These are phyloP conservation scores for Drosophila leonis DNA, from an alignment of 2,888 invertebrate genomes.

Conservation along the genomic window DNA sequence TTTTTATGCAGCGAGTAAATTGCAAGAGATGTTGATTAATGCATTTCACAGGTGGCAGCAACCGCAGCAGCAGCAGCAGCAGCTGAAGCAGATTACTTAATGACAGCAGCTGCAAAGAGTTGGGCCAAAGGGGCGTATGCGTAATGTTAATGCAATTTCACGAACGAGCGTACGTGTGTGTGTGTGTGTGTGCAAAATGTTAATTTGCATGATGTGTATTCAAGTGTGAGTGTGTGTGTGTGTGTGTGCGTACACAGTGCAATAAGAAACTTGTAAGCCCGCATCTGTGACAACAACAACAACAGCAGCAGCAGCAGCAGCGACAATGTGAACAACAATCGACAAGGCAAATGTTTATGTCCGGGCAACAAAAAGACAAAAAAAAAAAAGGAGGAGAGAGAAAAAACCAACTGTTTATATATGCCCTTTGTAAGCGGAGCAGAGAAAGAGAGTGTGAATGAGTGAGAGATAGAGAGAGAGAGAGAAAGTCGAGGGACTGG, in stretches of 20 bases:
- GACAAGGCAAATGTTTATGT: conserved; percentile 45
- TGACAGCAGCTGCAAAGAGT: conserved; percentile 41
- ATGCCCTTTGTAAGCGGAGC: conserved; percentile 49
- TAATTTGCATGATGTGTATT: conserved; percentile 46
- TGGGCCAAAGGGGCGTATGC: conserved; percentile 55
- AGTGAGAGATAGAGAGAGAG: neutral
- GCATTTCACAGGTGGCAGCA: conserved; percentile 63
- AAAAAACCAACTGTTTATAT: conserved; percentile 46
- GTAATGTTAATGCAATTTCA: conserved; percentile 71
- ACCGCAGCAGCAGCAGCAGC: conserved; percentile 14
- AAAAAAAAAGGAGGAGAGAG: neutral
- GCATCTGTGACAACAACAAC: conserved; percentile 46
- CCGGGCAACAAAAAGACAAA: conserved; percentile 16
- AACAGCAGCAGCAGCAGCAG: conserved; percentile 13
- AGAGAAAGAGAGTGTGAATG: neutral
- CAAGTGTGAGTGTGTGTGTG: neutral
- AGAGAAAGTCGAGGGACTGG: neutral
- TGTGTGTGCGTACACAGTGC: conserved; percentile 37
- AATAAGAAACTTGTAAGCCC: conserved; percentile 74
- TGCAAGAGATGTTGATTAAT: conserved; percentile 72
- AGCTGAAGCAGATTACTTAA: conserved; percentile 64
- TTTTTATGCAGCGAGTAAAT: conserved; percentile 51
- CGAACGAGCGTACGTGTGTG: conserved; percentile 15
- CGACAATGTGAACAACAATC: conserved; percentile 26
- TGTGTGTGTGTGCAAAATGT: conserved; percentile 42